Evolutionary conservation across 2,113 vertebrate genomes (phyloP), one percentile per base, ranked within the genome.

Genomic region (Alexandromys fortis): DNA sequence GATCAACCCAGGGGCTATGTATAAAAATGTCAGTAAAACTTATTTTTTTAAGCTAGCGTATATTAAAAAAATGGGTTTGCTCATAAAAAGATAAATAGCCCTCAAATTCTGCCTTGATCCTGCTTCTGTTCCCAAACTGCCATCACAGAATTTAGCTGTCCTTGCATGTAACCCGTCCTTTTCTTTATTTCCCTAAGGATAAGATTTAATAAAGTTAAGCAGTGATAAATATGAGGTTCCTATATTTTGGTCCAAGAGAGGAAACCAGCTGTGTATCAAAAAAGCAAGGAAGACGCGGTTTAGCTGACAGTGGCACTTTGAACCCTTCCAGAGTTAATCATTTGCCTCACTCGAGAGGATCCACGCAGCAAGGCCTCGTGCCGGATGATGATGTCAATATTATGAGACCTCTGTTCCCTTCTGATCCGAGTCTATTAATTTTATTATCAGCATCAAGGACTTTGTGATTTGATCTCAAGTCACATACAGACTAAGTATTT

Each of bases 401-500:
- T 47, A 42, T 12, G 0, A 83, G 63, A 76, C 26, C 79, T 94
- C 93, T 97, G 52, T 21, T 65, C 73, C 49, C 7, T 6, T 33
- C 79, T 85, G 35, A 92, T 93, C 55, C 28, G 70, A 89, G n/a
- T 81, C 92, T 92, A 49, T 93, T 96, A 91, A 85, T 92, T 89
- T 95, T 87, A 97, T 94, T 91, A 92, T 87, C 65, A 47, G 4
- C 82, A 79, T 82, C 93, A 89, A 86, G 86, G 14, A n/a, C 88
- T 91, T 86, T 86, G 72, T 22, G 30, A 72, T 72, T 72, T 89
- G 65, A 90, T 96, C 89, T 91, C 70, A 21, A 7, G 58, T 79
- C 33, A 49, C 26, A 9, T 38, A 49, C 70, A 89, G 24, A 79
- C 13, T 83, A 81, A 90, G 30, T 79, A 52, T 97, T 94, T 89